Evolutionary conservation across 1,140 invertebrate genomes (phyloP).

Genomic region (Drosophila kohkoa): DNA sequence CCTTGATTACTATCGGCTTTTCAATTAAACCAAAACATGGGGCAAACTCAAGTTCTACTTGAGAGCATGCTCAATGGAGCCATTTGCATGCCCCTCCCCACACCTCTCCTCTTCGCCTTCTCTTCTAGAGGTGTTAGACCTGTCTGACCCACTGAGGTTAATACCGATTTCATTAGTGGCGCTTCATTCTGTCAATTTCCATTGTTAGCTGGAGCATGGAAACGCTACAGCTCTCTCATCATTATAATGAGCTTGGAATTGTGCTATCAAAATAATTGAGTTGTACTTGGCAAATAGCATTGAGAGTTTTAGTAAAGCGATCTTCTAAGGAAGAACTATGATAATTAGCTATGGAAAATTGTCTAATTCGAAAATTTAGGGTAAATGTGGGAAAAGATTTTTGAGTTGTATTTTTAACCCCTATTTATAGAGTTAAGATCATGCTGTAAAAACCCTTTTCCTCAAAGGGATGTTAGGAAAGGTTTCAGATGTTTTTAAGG

Average conservation of each 20-base stretch:
- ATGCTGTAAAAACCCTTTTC: too few relatives aligned
- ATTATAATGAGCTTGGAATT: constrained; percentile 6
- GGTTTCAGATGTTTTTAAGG: too few relatives aligned
- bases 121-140: constrained; percentile 51
- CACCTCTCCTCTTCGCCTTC: constrained; percentile 34
- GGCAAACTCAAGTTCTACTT: constrained; percentile 51
- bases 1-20: constrained; percentile 61
- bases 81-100: constrained; percentile 42
- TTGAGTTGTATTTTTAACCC: too few relatives aligned
- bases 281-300: neutral
- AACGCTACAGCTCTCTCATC: constrained; percentile 1
- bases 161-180: constrained; percentile 11
- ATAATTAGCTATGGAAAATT: neutral
- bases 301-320: neutral
- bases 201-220: constrained; percentile 20
- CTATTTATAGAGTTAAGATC: too few relatives aligned
- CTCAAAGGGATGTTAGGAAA: too few relatives aligned
- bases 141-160: constrained; percentile 37
- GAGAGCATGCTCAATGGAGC: constrained; percentile 57
- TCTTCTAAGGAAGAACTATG: neutral
- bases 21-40: constrained; percentile 54
- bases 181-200: constrained; percentile 16
- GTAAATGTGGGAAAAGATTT: neutral
- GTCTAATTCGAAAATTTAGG: neutral
- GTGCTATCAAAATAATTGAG: constrained; percentile 2